Evolutionary conservation across 2,113 vertebrate species (phyloP).

Genomic region (Melanerpes formicivorus): DNA sequence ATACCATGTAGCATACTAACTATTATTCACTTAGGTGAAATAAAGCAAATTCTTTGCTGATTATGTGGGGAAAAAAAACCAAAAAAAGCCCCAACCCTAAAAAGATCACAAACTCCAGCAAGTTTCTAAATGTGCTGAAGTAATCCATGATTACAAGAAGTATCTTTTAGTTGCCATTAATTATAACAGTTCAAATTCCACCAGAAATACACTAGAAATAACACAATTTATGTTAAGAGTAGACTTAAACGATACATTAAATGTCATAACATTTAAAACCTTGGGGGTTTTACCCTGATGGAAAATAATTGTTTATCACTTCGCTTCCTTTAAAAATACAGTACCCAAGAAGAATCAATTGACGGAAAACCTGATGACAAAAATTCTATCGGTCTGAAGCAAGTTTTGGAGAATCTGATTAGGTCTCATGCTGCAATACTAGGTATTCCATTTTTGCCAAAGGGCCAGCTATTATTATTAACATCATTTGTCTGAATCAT

Average conservation of each 20-base stretch:
- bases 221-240: neutral
- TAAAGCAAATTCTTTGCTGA: neutral
- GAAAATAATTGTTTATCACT: slow-evolving; percentile 23
- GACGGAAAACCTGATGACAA: slow-evolving; percentile 64
- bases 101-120: neutral
- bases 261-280: neutral
- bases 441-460: slow-evolving; percentile 87
- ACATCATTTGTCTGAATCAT: slow-evolving; percentile 98
- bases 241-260: neutral
- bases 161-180: neutral
- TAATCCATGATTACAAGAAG: neutral
- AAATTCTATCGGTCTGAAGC: slow-evolving; percentile 71
- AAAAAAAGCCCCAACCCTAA: too few species aligned
- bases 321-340: slow-evolving; percentile 62
- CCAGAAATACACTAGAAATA: neutral
- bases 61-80: neutral
- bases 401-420: slow-evolving; percentile 82
- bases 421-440: slow-evolving; percentile 73
- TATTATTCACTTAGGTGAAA: neutral
- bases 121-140: neutral
- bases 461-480: slow-evolving; percentile 97
- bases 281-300: neutral
- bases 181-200: neutral
- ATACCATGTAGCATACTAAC: neutral
- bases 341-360: slow-evolving; percentile 55